Evolutionary conservation across 92 coral and sea anemone genomes (phyloP), one percentile per base, ranked within the genome.

Genomic region (Porites cylindrica): DNA sequence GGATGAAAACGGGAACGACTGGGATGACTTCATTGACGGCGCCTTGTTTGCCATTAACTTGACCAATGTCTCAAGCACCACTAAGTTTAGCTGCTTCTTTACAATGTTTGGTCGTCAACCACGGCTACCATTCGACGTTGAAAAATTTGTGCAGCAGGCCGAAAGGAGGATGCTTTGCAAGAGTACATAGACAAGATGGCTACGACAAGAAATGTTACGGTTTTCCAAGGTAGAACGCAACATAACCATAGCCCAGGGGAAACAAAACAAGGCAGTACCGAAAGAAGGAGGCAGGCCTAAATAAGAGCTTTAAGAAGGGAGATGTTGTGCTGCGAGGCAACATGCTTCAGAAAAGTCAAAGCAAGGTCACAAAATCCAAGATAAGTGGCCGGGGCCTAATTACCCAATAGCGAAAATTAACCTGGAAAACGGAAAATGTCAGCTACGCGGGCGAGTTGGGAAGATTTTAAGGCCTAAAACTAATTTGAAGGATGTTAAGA

Each of bases 11-110:
- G 61, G 68, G 1, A 88, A 75, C 1, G 66, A 76, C n/a, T 92
- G 92, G 93, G 95, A 94, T 32, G 90, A 89, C 12, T 92, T 92
- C 91, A 23, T 81, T 7, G 92, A 90, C 63, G 88, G 94, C 9
- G 88, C 92, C 43, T 51, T 92, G 8, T 92, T 88, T 72, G 81
- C 92, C 18, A 81, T 94, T 0, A 94, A 92, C 78, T 26, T 26
- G 32, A 86, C 93, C 8, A 91, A 89, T 70, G 63, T 38, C 9
- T 85, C 91, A 11, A 89, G 86, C 10, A 92, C 94, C 7, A 92
- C 94, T 0, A 88, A 86, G n/a, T 94, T 60, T 88, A 92, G 90
- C 66, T 92, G 94, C 6, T 92, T 90, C 43, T 94, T 51, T 52
- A 2, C n/a, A n/a, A n/a, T 87, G 91, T 83, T 70, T 71, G 92